Percentiles rank a stretch among this genome's conserved stretches.
Conservation (phyloP, 2,888 invertebrate species). For the Sinodicranocentrus sp. region DNA sequence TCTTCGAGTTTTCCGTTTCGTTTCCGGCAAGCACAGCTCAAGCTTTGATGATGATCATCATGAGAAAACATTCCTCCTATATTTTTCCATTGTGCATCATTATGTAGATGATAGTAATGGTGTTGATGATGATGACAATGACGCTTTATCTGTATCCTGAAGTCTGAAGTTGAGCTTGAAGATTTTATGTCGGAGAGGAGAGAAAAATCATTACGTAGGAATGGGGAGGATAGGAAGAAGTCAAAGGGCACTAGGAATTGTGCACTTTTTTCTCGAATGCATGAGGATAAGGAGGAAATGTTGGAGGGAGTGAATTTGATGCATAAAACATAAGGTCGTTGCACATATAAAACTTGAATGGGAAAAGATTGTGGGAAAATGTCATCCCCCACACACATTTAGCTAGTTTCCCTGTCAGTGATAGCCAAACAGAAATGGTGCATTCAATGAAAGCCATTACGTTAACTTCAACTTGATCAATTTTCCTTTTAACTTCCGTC, state of each 20-base stretch:
- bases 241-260: conserved; percentile 41
- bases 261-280: conserved; percentile 50
- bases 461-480: conserved; percentile 40
- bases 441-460: conserved; percentile 36
- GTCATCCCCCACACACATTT: too few species aligned
- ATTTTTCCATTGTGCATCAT: conserved; percentile 47
- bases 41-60: conserved; percentile 48
- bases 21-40: conserved; percentile 56
- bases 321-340: conserved; percentile 64
- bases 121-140: conserved; percentile 61
- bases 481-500: neutral
- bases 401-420: too few species aligned
- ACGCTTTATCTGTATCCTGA: conserved; percentile 56
- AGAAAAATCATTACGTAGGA: too few species aligned
- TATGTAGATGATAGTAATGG: conserved; percentile 52
- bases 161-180: conserved; percentile 32
- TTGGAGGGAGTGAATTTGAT: conserved; percentile 29
- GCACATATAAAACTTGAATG: conserved; percentile 30
- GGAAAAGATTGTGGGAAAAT: too few species aligned
- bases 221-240: conserved; percentile 18
- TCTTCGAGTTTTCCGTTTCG: conserved; percentile 51
- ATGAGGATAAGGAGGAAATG: neutral
- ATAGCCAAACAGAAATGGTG: too few species aligned
- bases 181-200: conserved; percentile 13
- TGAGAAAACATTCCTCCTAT: conserved; percentile 28